A percentile compares a stretch with the other conserved stretches of the same genome.
Conservation (phyloP, 2,797 vertebrate species). For the Danio choprae region DNA sequence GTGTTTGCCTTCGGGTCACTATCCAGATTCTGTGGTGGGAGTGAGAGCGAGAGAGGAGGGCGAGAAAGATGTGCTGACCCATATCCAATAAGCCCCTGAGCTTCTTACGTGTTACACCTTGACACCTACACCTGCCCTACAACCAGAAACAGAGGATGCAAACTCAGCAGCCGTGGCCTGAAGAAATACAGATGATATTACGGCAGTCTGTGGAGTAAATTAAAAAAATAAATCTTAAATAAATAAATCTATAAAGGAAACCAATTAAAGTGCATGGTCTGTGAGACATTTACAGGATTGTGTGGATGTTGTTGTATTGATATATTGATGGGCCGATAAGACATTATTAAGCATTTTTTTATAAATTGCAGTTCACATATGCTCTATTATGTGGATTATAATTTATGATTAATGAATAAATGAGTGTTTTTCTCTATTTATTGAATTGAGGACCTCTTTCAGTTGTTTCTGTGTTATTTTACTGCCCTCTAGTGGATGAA, state of each 20-base stretch:
- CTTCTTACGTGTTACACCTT: conserved; percentile 81
- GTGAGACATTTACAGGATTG: conserved; percentile 6
- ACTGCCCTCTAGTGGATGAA: conserved; percentile 22
- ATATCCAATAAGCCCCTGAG: conserved; percentile 88
- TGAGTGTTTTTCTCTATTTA: background rate
- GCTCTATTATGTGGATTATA: background rate
- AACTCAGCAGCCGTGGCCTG: conserved; percentile 62
- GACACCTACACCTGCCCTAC: conserved; percentile 64
- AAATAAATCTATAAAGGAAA: conserved; percentile 25
- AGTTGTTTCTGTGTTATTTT: background rate
- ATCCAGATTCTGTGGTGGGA: conserved; percentile 14
- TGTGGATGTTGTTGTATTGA: too few relatives aligned
- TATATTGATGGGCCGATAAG: background rate
- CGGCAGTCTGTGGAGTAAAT: background rate
- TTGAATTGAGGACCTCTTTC: background rate
- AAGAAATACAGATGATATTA: conserved; percentile 18
- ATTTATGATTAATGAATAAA: background rate
- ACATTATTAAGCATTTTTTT: background rate
- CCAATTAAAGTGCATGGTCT: background rate
- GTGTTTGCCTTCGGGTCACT: background rate
- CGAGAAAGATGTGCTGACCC: conserved; percentile 72
- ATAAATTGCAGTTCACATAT: background rate
- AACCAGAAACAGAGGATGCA: conserved; percentile 73
- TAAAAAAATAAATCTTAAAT: background rate
- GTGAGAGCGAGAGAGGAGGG: conserved; percentile 11